These are phyloP conservation scores for Ptychoptera contaminata DNA, from an alignment of 2,888 invertebrate genomes.

Conservation along the genomic window DNA sequence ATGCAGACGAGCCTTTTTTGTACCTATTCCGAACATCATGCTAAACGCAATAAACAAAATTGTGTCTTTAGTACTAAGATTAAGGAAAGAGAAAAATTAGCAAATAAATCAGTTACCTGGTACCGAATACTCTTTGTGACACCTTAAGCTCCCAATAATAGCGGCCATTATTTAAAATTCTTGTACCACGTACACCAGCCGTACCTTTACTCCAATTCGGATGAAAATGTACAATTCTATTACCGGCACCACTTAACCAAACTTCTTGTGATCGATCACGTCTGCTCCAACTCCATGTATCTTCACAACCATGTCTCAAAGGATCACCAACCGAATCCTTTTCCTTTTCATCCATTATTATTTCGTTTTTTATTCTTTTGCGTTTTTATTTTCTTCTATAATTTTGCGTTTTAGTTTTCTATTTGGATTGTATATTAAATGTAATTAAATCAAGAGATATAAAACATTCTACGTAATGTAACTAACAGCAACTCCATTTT, in stretches of 20 bases:
- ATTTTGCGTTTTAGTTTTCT: too few species aligned
- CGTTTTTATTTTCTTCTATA: too few species aligned
- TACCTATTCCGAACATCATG: conserved; percentile 61
- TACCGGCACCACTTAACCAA: conserved; percentile 37
- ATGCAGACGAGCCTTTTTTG: conserved; percentile 39
- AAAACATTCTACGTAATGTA: too few species aligned
- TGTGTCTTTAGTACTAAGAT: not conserved
- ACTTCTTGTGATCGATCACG: conserved; percentile 38
- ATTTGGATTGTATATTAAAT: too few species aligned
- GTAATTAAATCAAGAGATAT: too few species aligned
- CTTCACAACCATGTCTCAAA: conserved; percentile 37
- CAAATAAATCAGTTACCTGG: conserved; percentile 21
- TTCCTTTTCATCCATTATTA: not conserved
- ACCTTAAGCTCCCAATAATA: conserved; percentile 51
- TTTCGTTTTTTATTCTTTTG: not conserved
- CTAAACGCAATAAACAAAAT: conserved; percentile 18
- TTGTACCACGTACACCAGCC: conserved; percentile 50
- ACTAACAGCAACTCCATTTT: too few species aligned
- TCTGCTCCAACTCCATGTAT: conserved; percentile 53
- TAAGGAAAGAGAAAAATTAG: not conserved
- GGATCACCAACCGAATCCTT: conserved; percentile 12
- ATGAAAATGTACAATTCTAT: conserved; percentile 50
- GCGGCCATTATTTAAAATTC: conserved; percentile 43
- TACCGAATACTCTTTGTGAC: conserved; percentile 51
- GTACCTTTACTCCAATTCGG: conserved; percentile 63